Conservation (phyloP, 2,888 invertebrate genomes). For the Cabera pusaria region DNA sequence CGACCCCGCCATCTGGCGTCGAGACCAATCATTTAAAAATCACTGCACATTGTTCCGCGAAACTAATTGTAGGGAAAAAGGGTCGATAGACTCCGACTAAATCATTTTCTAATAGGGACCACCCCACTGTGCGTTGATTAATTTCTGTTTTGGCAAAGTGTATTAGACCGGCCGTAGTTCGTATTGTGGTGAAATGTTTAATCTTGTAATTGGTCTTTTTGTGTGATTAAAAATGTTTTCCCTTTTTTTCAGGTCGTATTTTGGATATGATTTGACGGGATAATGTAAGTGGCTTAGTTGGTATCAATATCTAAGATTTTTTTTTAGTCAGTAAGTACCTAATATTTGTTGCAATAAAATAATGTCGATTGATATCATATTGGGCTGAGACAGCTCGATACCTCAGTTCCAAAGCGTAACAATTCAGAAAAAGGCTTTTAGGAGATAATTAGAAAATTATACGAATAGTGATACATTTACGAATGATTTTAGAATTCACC, state of each 20-base stretch:
- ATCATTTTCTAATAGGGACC: constrained; percentile 74
- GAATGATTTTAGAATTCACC: too few species aligned
- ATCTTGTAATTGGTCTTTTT: constrained; percentile 21
- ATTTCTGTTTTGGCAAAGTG: constrained; percentile 37
- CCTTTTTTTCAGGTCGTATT: constrained; percentile 2
- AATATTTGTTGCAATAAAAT: too few species aligned
- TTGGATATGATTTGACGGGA: constrained; percentile 4
- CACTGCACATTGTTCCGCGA: constrained; percentile 81
- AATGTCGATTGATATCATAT: too few species aligned
- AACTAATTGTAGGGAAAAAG: constrained; percentile 83
- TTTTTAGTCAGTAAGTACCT: too few species aligned
- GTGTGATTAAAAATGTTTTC: too few species aligned
- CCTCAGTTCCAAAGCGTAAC: too few species aligned
- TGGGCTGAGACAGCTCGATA: too few species aligned
- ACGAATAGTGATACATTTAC: too few species aligned
- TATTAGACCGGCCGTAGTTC: constrained; percentile 25
- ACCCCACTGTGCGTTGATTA: constrained; percentile 42
- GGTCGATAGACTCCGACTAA: constrained; percentile 73
- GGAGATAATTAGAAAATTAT: too few species aligned
- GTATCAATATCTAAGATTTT: too few species aligned
- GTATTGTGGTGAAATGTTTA: constrained; percentile 22
- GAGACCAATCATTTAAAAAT: constrained; percentile 80
- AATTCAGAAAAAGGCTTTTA: too few species aligned
- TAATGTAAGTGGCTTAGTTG: too few species aligned
- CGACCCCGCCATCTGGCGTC: constrained; percentile 70